Conservation (phyloP, 92 coral and sea anemone species). For the Phymanthus crucifer region DNA sequence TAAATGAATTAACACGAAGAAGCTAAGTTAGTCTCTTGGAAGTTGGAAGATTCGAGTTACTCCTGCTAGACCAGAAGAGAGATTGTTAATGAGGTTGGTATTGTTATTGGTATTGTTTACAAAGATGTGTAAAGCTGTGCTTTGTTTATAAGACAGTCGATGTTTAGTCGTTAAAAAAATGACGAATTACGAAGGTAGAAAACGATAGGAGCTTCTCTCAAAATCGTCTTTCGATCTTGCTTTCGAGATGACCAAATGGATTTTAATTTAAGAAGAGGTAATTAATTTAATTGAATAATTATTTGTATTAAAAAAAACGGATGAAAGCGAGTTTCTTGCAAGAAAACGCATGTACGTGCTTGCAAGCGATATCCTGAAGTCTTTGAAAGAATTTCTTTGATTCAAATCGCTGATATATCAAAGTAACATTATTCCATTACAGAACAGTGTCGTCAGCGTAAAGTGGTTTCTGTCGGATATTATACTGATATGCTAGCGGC, state of each 20-base stretch:
- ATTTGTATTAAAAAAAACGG: too few species aligned
- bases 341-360: not conserved
- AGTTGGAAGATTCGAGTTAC: not conserved
- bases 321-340: too few species aligned
- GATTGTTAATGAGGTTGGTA: not conserved
- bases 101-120: not conserved
- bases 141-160: not conserved
- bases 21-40: not conserved
- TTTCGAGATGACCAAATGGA: too few species aligned
- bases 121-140: not conserved
- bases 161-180: not conserved
- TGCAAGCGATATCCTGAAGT: not conserved
- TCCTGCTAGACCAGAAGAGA: not conserved
- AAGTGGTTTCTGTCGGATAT: not conserved
- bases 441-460: not conserved
- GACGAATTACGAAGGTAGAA: too few species aligned
- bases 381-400: not conserved
- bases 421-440: not conserved
- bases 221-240: too few species aligned
- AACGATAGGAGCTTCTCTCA: too few species aligned
- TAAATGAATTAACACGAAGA: not conserved
- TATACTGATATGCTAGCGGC: not conserved
- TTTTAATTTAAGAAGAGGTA: too few species aligned
- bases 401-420: not conserved
- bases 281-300: too few species aligned